A percentile compares a stretch with the other conserved stretches of the same genome.
These are phyloP conservation scores for Chymomyza fuscimana DNA, from an alignment of 2,888 invertebrate species.

Conservation along the genomic window DNA sequence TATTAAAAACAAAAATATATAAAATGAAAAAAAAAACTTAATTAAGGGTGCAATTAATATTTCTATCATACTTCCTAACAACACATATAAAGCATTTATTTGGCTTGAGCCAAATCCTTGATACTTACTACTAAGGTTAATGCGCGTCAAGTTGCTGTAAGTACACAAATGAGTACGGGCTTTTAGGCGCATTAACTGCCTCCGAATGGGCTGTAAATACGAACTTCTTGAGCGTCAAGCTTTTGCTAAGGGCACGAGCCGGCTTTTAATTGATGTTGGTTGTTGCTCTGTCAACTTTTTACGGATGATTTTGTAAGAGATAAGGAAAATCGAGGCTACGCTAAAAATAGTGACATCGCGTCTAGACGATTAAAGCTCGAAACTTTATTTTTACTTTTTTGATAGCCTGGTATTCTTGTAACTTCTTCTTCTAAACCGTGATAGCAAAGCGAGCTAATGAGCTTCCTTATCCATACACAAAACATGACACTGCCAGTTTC, in stretches of 20 bases:
- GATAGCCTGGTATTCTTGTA: too few relatives aligned
- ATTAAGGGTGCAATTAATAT: conserved; percentile 72
- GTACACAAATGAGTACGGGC: not conserved
- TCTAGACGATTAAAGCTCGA: not conserved
- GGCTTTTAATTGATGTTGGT: not conserved
- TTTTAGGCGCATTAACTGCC: not conserved
- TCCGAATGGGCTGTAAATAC: not conserved
- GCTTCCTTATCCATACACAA: too few relatives aligned
- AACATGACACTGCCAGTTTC: too few relatives aligned
- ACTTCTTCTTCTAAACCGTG: too few relatives aligned
- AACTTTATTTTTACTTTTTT: not conserved
- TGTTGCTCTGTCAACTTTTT: not conserved
- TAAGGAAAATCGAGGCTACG: not conserved
- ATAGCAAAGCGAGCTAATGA: too few relatives aligned
- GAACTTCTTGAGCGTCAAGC: not conserved
- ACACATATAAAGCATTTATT: not conserved
- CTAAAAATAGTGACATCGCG: not conserved
- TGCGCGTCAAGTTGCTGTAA: not conserved
- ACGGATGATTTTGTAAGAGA: not conserved
- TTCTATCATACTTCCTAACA: conserved; percentile 46
- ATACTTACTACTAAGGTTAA: not conserved
- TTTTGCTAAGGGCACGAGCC: not conserved
- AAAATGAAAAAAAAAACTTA: conserved; percentile 49
- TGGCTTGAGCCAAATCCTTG: not conserved
- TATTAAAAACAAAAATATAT: not conserved